Conservation (phyloP, 2,888 invertebrate genomes). For the Fragum sueziense region DNA sequence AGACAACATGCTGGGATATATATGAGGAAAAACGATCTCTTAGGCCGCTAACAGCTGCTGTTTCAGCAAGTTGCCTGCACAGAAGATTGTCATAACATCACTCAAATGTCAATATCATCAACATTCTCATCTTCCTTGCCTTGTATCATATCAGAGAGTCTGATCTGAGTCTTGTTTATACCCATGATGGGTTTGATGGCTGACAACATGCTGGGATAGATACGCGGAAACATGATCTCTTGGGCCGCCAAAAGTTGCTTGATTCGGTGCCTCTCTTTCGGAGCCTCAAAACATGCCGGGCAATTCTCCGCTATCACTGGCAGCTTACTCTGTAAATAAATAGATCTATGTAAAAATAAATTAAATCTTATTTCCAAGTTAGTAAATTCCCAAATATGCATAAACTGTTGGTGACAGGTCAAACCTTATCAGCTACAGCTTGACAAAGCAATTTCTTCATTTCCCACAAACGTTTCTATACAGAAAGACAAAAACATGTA, state of each 20-base stretch:
- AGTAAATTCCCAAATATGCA: no score
- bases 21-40: slow-evolving; percentile 89
- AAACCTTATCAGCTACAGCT: no score
- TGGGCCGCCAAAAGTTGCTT: slow-evolving; percentile 89
- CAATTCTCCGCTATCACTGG: slow-evolving; percentile 88
- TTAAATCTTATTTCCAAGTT: no score
- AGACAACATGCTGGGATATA: slow-evolving; percentile 89
- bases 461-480: no score
- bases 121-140: neutral
- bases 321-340: slow-evolving; percentile 86
- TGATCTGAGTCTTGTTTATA: slow-evolving; percentile 71
- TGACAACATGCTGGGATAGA: slow-evolving; percentile 89
- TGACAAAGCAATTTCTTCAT: no score
- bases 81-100: no score
- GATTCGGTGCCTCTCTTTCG: slow-evolving; percentile 86
- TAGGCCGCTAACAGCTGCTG: slow-evolving; percentile 89
- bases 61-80: no score
- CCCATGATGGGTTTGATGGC: slow-evolving; percentile 91
- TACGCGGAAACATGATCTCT: slow-evolving; percentile 89
- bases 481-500: no score
- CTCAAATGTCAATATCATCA: slow-evolving; percentile 17
- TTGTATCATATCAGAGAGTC: slow-evolving; percentile 56
- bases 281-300: slow-evolving; percentile 84
- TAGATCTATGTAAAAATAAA: no score
- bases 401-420: no score